These are phyloP conservation scores for Alentia gelatinosa DNA, from an alignment of 2,888 invertebrate genomes.

Conservation along the genomic window DNA sequence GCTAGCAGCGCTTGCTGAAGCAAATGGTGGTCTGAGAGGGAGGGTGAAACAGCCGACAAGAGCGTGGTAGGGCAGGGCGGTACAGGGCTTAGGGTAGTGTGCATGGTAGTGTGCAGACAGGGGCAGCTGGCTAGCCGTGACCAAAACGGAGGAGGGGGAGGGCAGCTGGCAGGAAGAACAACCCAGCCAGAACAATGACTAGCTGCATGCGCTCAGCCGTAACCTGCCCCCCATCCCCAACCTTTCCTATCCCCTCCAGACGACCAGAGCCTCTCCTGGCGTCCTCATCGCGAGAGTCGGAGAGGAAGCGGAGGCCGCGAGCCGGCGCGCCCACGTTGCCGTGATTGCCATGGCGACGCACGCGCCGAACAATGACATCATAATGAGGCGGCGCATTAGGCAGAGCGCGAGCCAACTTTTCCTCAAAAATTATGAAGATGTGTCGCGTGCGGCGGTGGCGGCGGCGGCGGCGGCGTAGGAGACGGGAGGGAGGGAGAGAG, in stretches of 20 bases:
- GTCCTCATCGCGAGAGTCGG: background rate
- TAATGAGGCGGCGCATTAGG: slow-evolving; percentile 40
- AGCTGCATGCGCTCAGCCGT: background rate
- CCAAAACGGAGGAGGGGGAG: background rate
- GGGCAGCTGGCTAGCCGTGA: too few relatives aligned
- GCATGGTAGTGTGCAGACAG: too few relatives aligned
- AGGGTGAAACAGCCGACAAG: too few relatives aligned
- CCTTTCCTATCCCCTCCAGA: background rate
- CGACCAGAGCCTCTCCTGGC: background rate
- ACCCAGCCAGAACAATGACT: background rate
- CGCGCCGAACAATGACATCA: slow-evolving; percentile 27
- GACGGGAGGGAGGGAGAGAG: background rate
- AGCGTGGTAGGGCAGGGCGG: too few relatives aligned
- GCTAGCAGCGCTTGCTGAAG: too few relatives aligned
- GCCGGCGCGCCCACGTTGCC: background rate
- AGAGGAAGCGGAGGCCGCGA: background rate
- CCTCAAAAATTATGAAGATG: slow-evolving; percentile 52
- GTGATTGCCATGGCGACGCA: background rate
- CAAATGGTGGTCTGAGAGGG: too few relatives aligned
- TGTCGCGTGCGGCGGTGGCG: background rate
- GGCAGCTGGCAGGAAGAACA: background rate
- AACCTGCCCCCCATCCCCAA: background rate
- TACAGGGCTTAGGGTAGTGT: too few relatives aligned
- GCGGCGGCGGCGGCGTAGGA: background rate
- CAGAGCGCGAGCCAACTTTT: slow-evolving; percentile 37